Evolutionary conservation across 2,888 invertebrate genomes (phyloP), one percentile per base, ranked within the genome.

Genomic region (Argyra leucocephala): DNA sequence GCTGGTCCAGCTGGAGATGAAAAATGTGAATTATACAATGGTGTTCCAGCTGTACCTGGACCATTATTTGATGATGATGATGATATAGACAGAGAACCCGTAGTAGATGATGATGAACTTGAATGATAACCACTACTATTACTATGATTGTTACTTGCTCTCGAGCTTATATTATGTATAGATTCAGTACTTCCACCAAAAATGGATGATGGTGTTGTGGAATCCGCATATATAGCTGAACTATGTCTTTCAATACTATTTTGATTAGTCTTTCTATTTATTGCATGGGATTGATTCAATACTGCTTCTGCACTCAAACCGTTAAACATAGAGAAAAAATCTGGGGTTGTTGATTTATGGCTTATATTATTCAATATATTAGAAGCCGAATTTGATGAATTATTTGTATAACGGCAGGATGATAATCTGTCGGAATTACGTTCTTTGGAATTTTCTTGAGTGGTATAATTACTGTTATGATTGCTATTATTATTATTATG

Each of bases 321-420:
- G 60, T 69, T 71, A 62, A 72, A 72, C 65, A 72, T 70, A 15
- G 73, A 71, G 66, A 72, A 69, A 36, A 73, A 72, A 64, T 72
- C 72, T 36, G 75, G 66, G n/a, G 67, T 65, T 63, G 64, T 66
- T 69, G 70, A 73, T 73, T 71, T 10, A 70, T 70, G 9, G 67
- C 68, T 21, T 58, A 18, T 31, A 58, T 18, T 26, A n/a, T 48
- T 61, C 61, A 36, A 64, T 64, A 18, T 62, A 37, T 64, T 62
- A 22, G 65, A 64, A 1, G 66, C 65, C 9, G 64, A 57, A 15
- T 62, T 64, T 18, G 22, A 57, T 1, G 66, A 67, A 10, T 66
- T 64, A 67, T 64, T 18, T 58, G 7, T 23, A 65, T 66, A 69
- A n/a, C 66, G 67, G 61, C 69, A 67, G 18, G 66, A 66, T 37